These are phyloP conservation scores for Natrix natrix DNA, from an alignment of 2,797 vertebrate species.

Conservation along the genomic window DNA sequence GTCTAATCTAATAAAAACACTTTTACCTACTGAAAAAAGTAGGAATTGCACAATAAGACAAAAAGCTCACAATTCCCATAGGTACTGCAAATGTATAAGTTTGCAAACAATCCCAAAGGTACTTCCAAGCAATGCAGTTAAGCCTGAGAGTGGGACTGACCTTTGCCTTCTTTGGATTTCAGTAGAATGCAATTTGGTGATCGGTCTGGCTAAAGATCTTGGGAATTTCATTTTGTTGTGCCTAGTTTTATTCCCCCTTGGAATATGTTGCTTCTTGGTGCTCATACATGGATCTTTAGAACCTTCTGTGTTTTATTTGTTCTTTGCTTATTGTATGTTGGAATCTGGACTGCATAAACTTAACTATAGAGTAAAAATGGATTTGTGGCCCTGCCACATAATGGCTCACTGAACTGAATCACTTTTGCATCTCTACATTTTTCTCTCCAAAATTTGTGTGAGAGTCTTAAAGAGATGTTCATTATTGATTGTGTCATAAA, in stretches of 20 bases:
- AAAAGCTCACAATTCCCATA: neutral
- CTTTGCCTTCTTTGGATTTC: neutral
- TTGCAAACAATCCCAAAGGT: neutral
- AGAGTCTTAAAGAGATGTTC: slow-evolving; percentile 19
- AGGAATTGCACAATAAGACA: neutral
- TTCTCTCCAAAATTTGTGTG: neutral
- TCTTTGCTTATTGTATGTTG: neutral
- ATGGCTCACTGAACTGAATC: neutral
- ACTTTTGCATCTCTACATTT: neutral
- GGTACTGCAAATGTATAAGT: too few species aligned
- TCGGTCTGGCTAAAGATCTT: neutral
- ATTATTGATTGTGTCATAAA: neutral
- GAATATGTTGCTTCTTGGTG: neutral
- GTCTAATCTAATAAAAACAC: slow-evolving; percentile 9
- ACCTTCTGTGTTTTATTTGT: neutral
- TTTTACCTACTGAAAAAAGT: neutral
- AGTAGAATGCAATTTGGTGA: neutral
- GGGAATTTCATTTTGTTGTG: slow-evolving; percentile 6
- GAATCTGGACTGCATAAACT: neutral
- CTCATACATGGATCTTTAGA: neutral
- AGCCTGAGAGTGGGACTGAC: neutral
- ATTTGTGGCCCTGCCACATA: neutral
- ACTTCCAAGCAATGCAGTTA: neutral
- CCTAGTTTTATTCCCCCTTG: neutral
- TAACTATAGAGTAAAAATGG: neutral